Evolutionary conservation across 2,113 vertebrate species (phyloP), one percentile per base, ranked within the genome.

Genomic region (Physeter macrocephalus): DNA sequence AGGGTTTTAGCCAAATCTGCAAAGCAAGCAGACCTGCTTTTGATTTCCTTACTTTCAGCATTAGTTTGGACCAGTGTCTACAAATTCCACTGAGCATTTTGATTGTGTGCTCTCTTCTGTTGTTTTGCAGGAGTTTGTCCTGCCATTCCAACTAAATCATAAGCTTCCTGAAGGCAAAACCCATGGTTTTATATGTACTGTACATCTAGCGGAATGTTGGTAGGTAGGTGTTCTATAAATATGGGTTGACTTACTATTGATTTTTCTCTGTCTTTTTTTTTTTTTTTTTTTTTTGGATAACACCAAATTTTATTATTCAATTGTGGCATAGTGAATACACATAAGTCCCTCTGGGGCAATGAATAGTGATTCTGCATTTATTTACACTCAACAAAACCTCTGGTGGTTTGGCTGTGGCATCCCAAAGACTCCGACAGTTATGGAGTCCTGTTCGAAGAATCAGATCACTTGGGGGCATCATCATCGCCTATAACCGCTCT

Each of bases 361-460:
- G 29, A 92, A 20, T 88, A 93, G 85, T 82, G 54, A 72, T 41
- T 86, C 27, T 66, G 39, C 25, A 39, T 39, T 61, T 39, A 10
- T 83, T 86, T 92, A 78, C 9, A 12, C 34, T 94, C 39, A 36
- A 29, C 17, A 23, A 54, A 90, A 49, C 25, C 69, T 46, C 52
- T 14, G 11, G 31, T 46, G 49, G 18, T 66, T 92, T 57, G 49
- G 49, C 49, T 29, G 0, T 8, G n/a, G 17, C 27, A 34, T 57
- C 29, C 82, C 72, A 31, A 69, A 62, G n/a, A 61, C 34, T 66
- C 6, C n/a, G n/a, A 77, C 20, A 46, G 39, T 31, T 52, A 13
- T 2, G 27, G 61, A 92, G 36, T 43, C 36, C 78, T 87, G 94
- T 93, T 72, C 92, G 84, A 90, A 94, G 90, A 85, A 54, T 95